phyloP scores from a whole-genome alignment of 1,140 invertebrate species.

The Drosophila kikkawai region DNA sequence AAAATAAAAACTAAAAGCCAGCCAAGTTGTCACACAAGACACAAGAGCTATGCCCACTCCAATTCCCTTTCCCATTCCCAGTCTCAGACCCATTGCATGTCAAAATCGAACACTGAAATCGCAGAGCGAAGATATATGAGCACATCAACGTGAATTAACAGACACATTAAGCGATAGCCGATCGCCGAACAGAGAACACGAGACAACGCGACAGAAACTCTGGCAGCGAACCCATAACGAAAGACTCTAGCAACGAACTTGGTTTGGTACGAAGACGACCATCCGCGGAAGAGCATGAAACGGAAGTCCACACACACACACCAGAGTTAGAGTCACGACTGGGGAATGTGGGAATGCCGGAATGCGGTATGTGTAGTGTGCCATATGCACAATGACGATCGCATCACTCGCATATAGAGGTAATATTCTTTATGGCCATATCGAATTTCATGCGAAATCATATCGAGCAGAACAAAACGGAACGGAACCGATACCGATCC shows the following conservation, averaged over 20 bases:
- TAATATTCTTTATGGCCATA: constrained; percentile 76
- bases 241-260: constrained; percentile 31
- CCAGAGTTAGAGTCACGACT: constrained; percentile 36
- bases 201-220: constrained; percentile 48
- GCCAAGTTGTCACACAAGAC: constrained; percentile 34
- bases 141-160: constrained; percentile 80
- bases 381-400: constrained; percentile 41
- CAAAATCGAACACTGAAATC: constrained; percentile 66
- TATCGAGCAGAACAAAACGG: constrained; percentile 28
- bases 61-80: background rate
- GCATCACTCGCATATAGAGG: constrained; percentile 39
- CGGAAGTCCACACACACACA: constrained; percentile 42
- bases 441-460: constrained; percentile 60
- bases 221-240: constrained; percentile 67
- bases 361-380: constrained; percentile 33
- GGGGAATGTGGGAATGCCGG: constrained; percentile 17
- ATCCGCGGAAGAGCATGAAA: constrained; percentile 30
- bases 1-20: background rate
- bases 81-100: constrained; percentile 50
- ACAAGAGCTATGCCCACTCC: constrained; percentile 14
- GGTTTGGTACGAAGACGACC: background rate
- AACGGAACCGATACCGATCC: constrained; percentile 19
- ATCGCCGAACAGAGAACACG: constrained; percentile 68
- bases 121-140: constrained; percentile 75
- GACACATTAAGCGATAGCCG: constrained; percentile 78